Conservation (phyloP, 2,113 vertebrate species). For the Phodopus roborovskii region DNA sequence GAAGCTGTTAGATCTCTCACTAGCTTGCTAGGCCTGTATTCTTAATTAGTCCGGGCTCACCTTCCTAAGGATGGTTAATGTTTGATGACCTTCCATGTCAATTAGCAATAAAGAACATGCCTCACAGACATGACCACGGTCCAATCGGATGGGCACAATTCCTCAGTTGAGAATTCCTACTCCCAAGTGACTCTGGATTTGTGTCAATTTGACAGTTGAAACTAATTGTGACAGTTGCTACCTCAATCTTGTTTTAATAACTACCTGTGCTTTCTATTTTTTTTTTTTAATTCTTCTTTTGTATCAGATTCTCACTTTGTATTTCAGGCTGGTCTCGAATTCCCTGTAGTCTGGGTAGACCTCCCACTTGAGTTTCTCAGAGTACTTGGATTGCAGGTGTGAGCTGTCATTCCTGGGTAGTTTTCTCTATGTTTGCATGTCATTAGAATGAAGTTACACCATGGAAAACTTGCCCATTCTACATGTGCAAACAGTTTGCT, state of each 20-base stretch:
- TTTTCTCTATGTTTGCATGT: background rate
- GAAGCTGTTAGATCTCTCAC: background rate
- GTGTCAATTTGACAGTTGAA: background rate
- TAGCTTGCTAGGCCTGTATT: background rate
- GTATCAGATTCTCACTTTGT: background rate
- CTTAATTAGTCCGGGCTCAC: background rate
- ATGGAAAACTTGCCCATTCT: background rate
- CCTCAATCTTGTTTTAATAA: background rate
- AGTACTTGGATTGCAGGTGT: background rate
- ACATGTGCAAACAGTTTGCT: fast-evolving
- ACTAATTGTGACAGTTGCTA: background rate
- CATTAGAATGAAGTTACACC: background rate
- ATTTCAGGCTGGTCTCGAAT: background rate
- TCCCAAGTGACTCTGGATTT: background rate
- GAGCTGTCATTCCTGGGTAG: background rate
- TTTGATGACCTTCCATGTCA: background rate
- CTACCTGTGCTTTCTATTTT: no score
- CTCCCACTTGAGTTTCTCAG: background rate
- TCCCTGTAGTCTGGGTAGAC: no score
- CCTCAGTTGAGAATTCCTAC: background rate
- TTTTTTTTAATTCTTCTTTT: background rate
- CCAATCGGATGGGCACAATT: background rate
- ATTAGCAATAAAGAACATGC: background rate
- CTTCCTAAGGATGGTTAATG: no score
- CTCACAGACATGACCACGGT: background rate